phyloP scores from a whole-genome alignment of 2,797 vertebrate genomes.

The Acanthopagrus latus region DNA sequence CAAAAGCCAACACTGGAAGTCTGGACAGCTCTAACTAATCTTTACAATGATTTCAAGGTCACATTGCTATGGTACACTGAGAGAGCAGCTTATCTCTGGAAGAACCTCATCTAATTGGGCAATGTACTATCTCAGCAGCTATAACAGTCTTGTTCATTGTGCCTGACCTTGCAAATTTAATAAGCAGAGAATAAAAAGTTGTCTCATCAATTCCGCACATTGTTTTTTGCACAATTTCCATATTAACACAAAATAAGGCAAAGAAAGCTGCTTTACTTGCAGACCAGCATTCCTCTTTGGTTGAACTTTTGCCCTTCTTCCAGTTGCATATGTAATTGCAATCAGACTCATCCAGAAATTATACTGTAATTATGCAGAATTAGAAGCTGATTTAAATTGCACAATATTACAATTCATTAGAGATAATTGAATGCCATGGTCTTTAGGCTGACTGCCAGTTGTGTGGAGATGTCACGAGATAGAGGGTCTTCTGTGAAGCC shows the following conservation, averaged over 20 bases:
- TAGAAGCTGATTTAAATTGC: constrained; percentile 77
- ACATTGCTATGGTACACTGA: constrained; percentile 53
- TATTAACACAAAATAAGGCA: constrained; percentile 48
- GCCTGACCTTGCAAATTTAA: constrained; percentile 76
- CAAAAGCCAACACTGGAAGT: constrained; percentile 44
- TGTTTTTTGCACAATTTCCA: constrained; percentile 49
- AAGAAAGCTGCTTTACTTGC: constrained; percentile 47
- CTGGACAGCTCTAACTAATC: constrained; percentile 62
- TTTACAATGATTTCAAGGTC: constrained; percentile 74
- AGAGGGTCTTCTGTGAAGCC: constrained; percentile 61
- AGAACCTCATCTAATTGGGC: constrained; percentile 70
- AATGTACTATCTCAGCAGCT: constrained; percentile 70
- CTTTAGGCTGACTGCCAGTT: constrained; percentile 76
- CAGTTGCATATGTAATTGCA: constrained; percentile 52
- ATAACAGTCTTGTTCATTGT: constrained; percentile 66
- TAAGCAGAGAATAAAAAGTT: constrained; percentile 64
- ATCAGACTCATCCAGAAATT: constrained; percentile 70
- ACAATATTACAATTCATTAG: constrained; percentile 81
- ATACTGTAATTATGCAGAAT: constrained; percentile 77
- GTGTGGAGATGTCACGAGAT: constrained; percentile 70
- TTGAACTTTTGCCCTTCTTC: constrained; percentile 68
- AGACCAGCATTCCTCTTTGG: constrained; percentile 38
- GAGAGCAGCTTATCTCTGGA: constrained; percentile 58
- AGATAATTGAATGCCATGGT: constrained; percentile 73
- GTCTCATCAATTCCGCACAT: constrained; percentile 49